A percentile compares a stretch with the other conserved stretches of the same genome.
Conservation (phyloP, 2,113 vertebrate genomes). For the Notothenia coriiceps region DNA sequence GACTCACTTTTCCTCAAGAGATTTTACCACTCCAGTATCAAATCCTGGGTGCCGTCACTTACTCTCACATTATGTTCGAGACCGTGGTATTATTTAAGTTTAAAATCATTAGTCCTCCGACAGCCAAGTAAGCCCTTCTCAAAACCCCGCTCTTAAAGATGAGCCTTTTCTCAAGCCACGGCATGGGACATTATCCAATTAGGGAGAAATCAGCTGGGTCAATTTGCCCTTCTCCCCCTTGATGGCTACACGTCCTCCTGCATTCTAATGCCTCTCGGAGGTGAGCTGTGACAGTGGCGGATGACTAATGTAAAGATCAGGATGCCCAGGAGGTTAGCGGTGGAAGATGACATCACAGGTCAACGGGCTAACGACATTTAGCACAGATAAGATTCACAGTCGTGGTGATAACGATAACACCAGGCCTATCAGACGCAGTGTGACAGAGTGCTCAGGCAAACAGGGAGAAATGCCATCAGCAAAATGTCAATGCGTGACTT, state of each 20-base stretch:
- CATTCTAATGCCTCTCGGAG: conserved; percentile 75
- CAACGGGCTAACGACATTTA: conserved; percentile 69
- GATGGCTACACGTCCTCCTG: conserved; percentile 64
- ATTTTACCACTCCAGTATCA: background rate
- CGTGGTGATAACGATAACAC: conserved; percentile 69
- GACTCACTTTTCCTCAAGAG: conserved; percentile 19
- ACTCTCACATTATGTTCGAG: background rate
- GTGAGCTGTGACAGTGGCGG: conserved; percentile 55
- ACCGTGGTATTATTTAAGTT: conserved; percentile 28
- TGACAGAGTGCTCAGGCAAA: conserved; percentile 66
- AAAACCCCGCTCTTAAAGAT: conserved; percentile 42
- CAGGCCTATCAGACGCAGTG: conserved; percentile 44
- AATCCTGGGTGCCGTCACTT: conserved; percentile 14
- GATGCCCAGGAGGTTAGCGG: conserved; percentile 39
- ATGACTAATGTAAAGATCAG: conserved; percentile 65
- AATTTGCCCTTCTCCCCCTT: conserved; percentile 76
- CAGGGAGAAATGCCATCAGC: conserved; percentile 70
- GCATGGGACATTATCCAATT: conserved; percentile 78
- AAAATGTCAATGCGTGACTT: conserved; percentile 78
- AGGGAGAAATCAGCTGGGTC: conserved; percentile 76
- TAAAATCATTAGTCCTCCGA: conserved; percentile 39
- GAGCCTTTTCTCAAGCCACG: conserved; percentile 62
- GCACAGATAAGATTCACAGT: conserved; percentile 62
- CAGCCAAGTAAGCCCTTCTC: conserved; percentile 30
- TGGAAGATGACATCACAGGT: conserved; percentile 59